phyloP scores from a whole-genome alignment of 2,113 vertebrate species.

The Leptobrachium leishanense region DNA sequence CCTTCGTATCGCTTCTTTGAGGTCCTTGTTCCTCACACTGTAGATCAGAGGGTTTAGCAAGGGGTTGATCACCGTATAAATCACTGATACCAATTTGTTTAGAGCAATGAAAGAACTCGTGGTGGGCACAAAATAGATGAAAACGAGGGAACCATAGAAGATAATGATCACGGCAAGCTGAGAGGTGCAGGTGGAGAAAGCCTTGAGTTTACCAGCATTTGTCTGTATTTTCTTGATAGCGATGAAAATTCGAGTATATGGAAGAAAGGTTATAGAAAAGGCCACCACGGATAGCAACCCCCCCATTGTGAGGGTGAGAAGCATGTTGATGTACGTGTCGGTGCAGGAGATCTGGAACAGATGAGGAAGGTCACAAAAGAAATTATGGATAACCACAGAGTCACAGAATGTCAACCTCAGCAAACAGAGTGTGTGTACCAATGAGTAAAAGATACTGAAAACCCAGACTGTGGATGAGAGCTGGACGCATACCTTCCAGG shows the following conservation, averaged over 20 bases:
- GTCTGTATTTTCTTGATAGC: not conserved
- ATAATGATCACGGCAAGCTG: constrained; percentile 2
- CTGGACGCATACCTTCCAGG: not conserved
- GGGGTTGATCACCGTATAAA: not conserved
- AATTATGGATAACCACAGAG: not conserved
- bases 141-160: not conserved
- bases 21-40: constrained; percentile 2
- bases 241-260: not conserved
- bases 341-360: constrained; percentile 3
- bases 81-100: not conserved
- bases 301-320: not conserved
- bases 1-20: not conserved
- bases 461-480: not conserved
- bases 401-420: not conserved
- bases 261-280: not conserved
- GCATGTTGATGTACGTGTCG: not conserved
- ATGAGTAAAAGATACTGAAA: not conserved
- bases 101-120: not conserved
- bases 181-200: constrained; percentile 16
- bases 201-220: not conserved
- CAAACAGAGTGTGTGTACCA: too few species aligned
- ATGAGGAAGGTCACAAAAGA: constrained; percentile 14
- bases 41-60: constrained; percentile 7
- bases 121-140: constrained; percentile 3
- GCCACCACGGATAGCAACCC: not conserved